Evolutionary conservation across 1,140 invertebrate species (phyloP).

Genomic region (Glossosoma conforme): DNA sequence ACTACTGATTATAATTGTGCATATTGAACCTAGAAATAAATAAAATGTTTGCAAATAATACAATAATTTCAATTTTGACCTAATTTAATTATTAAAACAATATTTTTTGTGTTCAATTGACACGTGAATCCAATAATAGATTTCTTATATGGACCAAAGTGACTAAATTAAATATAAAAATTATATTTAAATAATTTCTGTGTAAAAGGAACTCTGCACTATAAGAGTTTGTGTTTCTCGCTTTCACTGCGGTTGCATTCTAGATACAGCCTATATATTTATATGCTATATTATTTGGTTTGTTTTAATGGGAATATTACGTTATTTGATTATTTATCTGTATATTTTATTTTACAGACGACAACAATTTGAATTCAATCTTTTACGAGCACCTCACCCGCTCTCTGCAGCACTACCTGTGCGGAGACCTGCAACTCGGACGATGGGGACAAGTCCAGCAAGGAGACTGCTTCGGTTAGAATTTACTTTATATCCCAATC

Average conservation of each 20-base stretch:
- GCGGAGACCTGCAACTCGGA: constrained; percentile 89
- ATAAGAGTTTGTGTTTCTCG: too few species aligned
- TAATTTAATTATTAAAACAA: too few species aligned
- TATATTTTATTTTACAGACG: constrained; percentile 56
- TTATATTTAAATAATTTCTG: too few species aligned
- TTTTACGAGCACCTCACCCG: constrained; percentile 99
- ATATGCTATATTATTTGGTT: too few species aligned
- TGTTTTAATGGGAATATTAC: not conserved
- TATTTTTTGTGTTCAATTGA: too few species aligned
- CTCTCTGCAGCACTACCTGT: constrained; percentile 92
- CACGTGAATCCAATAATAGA: not conserved
- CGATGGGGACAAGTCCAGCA: constrained; percentile 89
- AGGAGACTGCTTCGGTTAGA: constrained; percentile 85
- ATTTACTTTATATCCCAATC: not conserved
- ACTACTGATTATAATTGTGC: too few species aligned
- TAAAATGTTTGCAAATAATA: constrained; percentile 1
- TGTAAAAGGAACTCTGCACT: too few species aligned
- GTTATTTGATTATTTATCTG: constrained; percentile 5
- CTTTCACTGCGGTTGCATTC: too few species aligned
- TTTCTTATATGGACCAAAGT: too few species aligned
- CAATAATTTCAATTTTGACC: too few species aligned
- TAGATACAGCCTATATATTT: too few species aligned
- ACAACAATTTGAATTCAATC: constrained; percentile 98
- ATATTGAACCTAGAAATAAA: not conserved
- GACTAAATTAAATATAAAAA: too few species aligned